A percentile compares a stretch with the other conserved stretches of the same genome.
Conservation (phyloP, 2,888 invertebrate genomes). For the Drosophila aldrichi region DNA sequence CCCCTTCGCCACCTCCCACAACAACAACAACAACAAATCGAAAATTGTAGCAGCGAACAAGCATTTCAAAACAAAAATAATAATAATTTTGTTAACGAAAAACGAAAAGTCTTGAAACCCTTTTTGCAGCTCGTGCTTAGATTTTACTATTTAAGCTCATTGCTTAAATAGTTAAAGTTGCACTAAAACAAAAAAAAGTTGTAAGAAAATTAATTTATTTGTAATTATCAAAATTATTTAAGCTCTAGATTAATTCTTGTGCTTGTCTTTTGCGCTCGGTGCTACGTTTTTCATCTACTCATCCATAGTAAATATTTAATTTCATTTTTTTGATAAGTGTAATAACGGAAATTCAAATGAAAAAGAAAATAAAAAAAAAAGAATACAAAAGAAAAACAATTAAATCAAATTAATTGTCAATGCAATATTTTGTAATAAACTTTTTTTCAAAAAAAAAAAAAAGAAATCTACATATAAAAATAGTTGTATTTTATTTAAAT, state of each 20-base stretch:
- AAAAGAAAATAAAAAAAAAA: conserved; percentile 51
- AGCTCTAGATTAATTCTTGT: background rate
- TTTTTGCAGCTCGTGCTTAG: conserved; percentile 32
- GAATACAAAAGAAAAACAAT: conserved; percentile 61
- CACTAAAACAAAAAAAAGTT: conserved; percentile 12
- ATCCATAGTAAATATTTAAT: conserved; percentile 63
- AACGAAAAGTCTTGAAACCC: background rate
- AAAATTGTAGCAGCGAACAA: conserved; percentile 34
- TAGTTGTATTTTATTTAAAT: background rate
- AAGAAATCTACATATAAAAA: conserved; percentile 12
- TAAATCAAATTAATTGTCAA: conserved; percentile 70
- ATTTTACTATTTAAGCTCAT: conserved; percentile 67
- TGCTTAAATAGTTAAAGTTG: conserved; percentile 67
- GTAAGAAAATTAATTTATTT: conserved; percentile 20
- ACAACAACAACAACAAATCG: conserved; percentile 13
- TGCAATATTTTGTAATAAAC: conserved; percentile 80
- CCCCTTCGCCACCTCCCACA: background rate
- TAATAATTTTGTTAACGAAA: conserved; percentile 2
- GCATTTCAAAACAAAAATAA: background rate
- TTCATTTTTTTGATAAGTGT: conserved; percentile 53
- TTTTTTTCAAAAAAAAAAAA: conserved; percentile 42
- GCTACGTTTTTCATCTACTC: conserved; percentile 50
- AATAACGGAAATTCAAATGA: conserved; percentile 55
- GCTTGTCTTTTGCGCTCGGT: conserved; percentile 32
- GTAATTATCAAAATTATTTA: conserved; percentile 14